phyloP scores from a whole-genome alignment of 2,797 vertebrate genomes.

The Lepus townsendii region DNA sequence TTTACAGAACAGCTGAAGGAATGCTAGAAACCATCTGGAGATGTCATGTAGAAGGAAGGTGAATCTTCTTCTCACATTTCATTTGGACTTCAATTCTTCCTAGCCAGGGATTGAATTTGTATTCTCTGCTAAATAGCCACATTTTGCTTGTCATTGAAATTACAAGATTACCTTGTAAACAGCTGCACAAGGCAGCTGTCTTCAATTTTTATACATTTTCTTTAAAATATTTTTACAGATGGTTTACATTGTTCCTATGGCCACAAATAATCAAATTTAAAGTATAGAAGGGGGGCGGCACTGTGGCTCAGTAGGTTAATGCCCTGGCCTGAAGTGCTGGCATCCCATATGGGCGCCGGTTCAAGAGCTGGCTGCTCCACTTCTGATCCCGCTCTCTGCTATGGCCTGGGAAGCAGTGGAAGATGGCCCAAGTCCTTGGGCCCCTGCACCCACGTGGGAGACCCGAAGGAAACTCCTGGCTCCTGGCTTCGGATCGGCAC shows the following conservation, averaged over 20 bases:
- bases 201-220: constrained; percentile 55
- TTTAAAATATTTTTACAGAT: constrained; percentile 66
- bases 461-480: too few relatives aligned
- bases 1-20: constrained; percentile 59
- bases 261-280: constrained; percentile 15
- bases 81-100: constrained; percentile 68
- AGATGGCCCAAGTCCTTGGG: too few relatives aligned
- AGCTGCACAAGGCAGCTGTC: neutral
- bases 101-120: constrained; percentile 67
- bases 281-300: neutral
- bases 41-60: constrained; percentile 63
- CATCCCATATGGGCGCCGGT: too few relatives aligned
- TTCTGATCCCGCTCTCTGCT: too few relatives aligned
- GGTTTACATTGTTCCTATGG: constrained; percentile 26
- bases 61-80: constrained; percentile 67
- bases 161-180: constrained; percentile 50
- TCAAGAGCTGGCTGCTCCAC: too few relatives aligned
- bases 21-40: constrained; percentile 36
- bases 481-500: too few relatives aligned
- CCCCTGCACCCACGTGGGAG: too few relatives aligned
- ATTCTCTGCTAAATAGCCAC: constrained; percentile 68
- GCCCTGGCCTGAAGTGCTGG: too few relatives aligned
- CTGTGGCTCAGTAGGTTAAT: too few relatives aligned
- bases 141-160: constrained; percentile 68
- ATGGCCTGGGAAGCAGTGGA: too few relatives aligned